phyloP scores from a whole-genome alignment of 2,888 invertebrate genomes.

The Cyaniris semiargus region DNA sequence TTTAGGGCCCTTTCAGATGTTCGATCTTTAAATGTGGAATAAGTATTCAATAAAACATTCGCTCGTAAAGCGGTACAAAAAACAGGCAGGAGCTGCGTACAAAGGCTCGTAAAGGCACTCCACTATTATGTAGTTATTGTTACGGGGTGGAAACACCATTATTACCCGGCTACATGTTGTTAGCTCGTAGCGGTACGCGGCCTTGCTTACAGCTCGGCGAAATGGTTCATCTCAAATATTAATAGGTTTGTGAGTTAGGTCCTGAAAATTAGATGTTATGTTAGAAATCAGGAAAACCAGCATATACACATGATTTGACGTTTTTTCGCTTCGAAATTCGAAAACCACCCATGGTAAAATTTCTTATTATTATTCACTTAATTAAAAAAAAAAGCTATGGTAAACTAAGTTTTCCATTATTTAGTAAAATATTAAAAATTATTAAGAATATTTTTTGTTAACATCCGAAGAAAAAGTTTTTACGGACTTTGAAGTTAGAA shows the following conservation, averaged over 20 bases:
- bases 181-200: slow-evolving; percentile 50
- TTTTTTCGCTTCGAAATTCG: neutral
- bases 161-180: slow-evolving; percentile 72
- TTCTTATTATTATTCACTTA: no score
- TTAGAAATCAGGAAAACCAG: neutral
- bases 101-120: slow-evolving; percentile 80
- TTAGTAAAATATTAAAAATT: no score
- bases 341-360: neutral
- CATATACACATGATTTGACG: neutral
- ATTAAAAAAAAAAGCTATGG: no score
- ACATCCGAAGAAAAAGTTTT: neutral
- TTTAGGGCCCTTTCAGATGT: slow-evolving; percentile 52
- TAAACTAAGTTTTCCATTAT: no score
- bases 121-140: slow-evolving; percentile 80
- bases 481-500: neutral
- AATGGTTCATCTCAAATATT: slow-evolving; percentile 1
- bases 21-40: slow-evolving; percentile 57
- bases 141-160: slow-evolving; percentile 80
- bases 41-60: slow-evolving; percentile 76
- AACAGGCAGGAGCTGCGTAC: slow-evolving; percentile 77
- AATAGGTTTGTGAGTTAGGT: neutral
- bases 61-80: slow-evolving; percentile 67
- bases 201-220: slow-evolving; percentile 23
- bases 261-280: neutral
- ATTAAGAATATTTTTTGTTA: neutral